Base-by-base conservation (phyloP, 2,113 vertebrate species). In the Natator depressus region DNA sequence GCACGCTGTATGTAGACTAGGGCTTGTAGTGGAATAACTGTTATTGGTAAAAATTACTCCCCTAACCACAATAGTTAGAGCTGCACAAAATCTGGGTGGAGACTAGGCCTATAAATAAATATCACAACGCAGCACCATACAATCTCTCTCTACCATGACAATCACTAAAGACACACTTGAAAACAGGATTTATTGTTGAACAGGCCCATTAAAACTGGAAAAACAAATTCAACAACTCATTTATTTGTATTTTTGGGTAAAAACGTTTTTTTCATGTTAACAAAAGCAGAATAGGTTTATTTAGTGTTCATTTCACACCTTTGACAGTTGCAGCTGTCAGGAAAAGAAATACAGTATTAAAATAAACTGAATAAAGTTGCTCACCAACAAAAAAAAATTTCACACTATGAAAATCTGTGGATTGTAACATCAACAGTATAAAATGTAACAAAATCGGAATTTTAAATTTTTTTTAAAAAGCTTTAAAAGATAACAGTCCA, bases 291-390 rank as follows among this genome's bases (percentile, higher is more conserved):
- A 94, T 85, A 89, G 95, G 94, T 97, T 97, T 95, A 98, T 97
- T 97, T 98, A 98, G 98, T 98, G 98, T 99, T 98, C 98, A 97
- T 98, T 98, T 93, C 97, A 98, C 98, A 98, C 93, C 92, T 98
- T 88, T 0, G 79, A 98, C 97, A 98, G 98, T 97, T 96, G 93
- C 97, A 92, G 96, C 97, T 95, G 97, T 97, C 95, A 98, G 98
- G 97, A 97, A 98, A 96, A 89, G 89, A 85, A 96, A 91, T 96
- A 96, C 96, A 97, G 91, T 94, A 97, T 91, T 93, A 82, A 87
- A 94, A 96, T 96, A 91, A 94, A 97, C 92, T 93, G 87, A 95
- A 95, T 92, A 90, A 85, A 89, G 93, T 95, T 35, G 95, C 89
- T 88, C 92, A 19, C 80, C 62, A 92, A 91, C 96, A 95, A 38